phyloP scores from a whole-genome alignment of 2,888 invertebrate species.

The Tipula lateralis region DNA sequence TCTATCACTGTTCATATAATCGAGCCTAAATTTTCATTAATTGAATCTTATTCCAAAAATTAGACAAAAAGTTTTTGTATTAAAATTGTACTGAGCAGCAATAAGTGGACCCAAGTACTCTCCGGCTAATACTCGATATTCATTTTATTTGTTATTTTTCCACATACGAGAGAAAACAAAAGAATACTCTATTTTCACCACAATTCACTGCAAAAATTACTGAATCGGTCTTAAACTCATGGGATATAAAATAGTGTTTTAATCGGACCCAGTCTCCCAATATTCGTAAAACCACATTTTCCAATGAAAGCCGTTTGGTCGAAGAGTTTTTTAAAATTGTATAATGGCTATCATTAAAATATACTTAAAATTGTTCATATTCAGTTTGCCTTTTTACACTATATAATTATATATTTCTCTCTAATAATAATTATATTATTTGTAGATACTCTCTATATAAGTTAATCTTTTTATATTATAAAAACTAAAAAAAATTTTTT shows the following conservation, averaged over 20 bases:
- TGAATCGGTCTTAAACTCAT: neutral
- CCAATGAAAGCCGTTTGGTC: neutral
- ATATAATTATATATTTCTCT: constrained; percentile 25
- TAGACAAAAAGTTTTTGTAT: too few species aligned
- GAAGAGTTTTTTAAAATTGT: neutral
- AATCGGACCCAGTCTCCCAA: neutral
- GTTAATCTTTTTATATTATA: too few species aligned
- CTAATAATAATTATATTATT: too few species aligned
- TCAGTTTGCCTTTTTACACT: constrained; percentile 37
- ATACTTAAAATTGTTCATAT: constrained; percentile 32
- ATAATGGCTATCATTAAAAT: constrained; percentile 13
- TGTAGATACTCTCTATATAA: too few species aligned
- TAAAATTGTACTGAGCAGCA: neutral
- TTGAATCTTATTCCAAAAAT: neutral
- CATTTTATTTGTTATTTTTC: constrained; percentile 28
- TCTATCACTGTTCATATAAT: too few species aligned
- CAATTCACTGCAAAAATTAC: neutral
- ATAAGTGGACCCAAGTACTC: too few species aligned
- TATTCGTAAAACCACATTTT: neutral
- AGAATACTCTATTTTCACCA: neutral
- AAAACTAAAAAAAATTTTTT: too few species aligned
- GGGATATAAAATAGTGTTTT: neutral
- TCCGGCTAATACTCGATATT: too few species aligned
- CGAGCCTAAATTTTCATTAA: neutral
- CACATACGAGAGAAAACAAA: neutral